Evolutionary conservation across 2,888 invertebrate genomes (phyloP), one percentile per base, ranked within the genome.

Genomic region (Noctua pronuba): DNA sequence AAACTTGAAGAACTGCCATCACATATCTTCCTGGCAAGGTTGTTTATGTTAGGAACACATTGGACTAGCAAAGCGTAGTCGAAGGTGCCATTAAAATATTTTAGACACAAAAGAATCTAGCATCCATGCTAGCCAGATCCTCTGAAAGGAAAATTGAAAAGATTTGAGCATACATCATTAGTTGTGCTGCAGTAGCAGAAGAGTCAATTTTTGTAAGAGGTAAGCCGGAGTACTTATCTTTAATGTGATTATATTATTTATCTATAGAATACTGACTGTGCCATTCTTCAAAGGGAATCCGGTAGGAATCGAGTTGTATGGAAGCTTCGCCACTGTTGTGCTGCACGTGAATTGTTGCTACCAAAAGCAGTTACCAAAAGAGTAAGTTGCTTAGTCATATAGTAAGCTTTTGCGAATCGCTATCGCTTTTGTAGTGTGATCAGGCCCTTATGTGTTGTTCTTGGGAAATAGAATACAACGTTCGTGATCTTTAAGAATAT

Each of bases 391-490:
- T 31, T 18, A 69, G 6, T 49, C 31, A 35, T 49, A 7, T 2
- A 6, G 8, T 24, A 35, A 13, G 6, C 35, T 4, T 28, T 28
- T 16, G 7, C 4, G 4, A 16, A 31, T 21, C 41, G 64, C 41
- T 35, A 3, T 31, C 21, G 64, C 31, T 16, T 64, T 1, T 4
- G 7, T 5, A 66, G 5, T 66, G 24, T 16, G 8, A 0, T 16
- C n/a, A 13, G 2, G 8, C 24, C 41, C 41, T 41, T 77, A 49
- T 31, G 1, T 55, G 10, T 35, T 55, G 68, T 35, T 68, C 55
- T 78, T 58, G 44, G 28, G 78, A 77, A 77, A 77, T 78, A 24
- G 78, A 66, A 4, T 78, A 55, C 74, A 55, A 13, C 58, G 67
- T 31, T 77, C 35, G 24, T 67, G 67, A 68, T 46, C 28, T 35